These are phyloP conservation scores for Notolepis coatsorum DNA, from an alignment of 2,797 vertebrate species.

Conservation along the genomic window DNA sequence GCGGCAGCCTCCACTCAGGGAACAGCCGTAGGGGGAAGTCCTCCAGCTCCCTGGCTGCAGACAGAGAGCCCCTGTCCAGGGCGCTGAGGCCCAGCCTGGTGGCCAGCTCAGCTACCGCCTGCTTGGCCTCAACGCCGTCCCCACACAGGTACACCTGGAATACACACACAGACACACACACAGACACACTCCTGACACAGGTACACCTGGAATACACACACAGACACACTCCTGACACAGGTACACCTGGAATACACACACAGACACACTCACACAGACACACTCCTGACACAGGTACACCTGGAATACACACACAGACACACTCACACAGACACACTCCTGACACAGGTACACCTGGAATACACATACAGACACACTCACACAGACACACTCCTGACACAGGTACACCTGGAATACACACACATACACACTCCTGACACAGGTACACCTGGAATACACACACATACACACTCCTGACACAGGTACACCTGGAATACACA, in stretches of 20 bases:
- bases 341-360: background rate
- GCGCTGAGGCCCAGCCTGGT: slow-evolving; percentile 86
- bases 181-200: no score
- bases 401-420: no score
- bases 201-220: no score
- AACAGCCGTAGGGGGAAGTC: slow-evolving; percentile 93
- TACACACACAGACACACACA: background rate
- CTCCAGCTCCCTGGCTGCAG: slow-evolving; percentile 89
- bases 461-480: no score
- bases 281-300: no score
- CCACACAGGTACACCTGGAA: slow-evolving; percentile 87
- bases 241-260: no score
- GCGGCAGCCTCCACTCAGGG: slow-evolving; percentile 91
- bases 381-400: no score
- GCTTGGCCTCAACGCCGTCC: slow-evolving; percentile 84
- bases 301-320: no score
- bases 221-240: no score
- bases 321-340: no score
- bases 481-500: background rate
- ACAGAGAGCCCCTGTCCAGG: slow-evolving; percentile 88
- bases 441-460: slow-evolving; percentile 81
- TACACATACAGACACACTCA: background rate
- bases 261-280: no score
- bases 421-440: slow-evolving; percentile 83
- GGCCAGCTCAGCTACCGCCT: slow-evolving; percentile 84